These are phyloP conservation scores for Andricus quercusramuli DNA, from an alignment of 2,888 invertebrate species.

Conservation along the genomic window DNA sequence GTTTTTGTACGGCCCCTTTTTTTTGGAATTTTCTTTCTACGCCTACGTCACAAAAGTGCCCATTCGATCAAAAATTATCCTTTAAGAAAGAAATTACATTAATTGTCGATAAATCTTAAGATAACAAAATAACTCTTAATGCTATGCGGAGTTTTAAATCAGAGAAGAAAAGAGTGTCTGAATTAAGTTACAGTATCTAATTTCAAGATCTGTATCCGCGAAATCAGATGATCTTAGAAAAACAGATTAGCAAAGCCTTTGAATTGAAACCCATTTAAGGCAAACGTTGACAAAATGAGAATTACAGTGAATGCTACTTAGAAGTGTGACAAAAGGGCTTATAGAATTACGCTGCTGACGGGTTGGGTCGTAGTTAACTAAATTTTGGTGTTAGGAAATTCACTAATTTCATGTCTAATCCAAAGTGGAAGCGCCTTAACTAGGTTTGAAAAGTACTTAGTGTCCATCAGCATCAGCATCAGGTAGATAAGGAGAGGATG, in stretches of 20 bases:
- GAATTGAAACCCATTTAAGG: neutral
- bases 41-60: too few relatives aligned
- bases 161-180: constrained; percentile 26
- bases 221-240: neutral
- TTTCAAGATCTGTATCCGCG: neutral
- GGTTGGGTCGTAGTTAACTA: neutral
- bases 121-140: too few relatives aligned
- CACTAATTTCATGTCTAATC: constrained; percentile 7
- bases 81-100: constrained; percentile 6
- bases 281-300: neutral
- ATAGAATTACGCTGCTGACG: neutral
- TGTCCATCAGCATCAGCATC: neutral
- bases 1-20: too few relatives aligned
- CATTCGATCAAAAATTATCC: too few relatives aligned
- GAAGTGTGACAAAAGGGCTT: neutral
- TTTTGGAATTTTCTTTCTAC: too few relatives aligned
- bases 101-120: constrained; percentile 24
- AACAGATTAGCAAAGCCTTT: neutral
- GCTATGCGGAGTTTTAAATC: constrained; percentile 32
- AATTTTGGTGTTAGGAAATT: neutral
- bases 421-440: neutral
- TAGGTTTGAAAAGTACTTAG: constrained; percentile 1
- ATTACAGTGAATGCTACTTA: neutral
- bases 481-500: neutral
- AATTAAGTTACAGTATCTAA: neutral